Base-by-base conservation (phyloP, 53 echinoderm and acorn worm genomes). In the Holothuria leucospilota region DNA sequence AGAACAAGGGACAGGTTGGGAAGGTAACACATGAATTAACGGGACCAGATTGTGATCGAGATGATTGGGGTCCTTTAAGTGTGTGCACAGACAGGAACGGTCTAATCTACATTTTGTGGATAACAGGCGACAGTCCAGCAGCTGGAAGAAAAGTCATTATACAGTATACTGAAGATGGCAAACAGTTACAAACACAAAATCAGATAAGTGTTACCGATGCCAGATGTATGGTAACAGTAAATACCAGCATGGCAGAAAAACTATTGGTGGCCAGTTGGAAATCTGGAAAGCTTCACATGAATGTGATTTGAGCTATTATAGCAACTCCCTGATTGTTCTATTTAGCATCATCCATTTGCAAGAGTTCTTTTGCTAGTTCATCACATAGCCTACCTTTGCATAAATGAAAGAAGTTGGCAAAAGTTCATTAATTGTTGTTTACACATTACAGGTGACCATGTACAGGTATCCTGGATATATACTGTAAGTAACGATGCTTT, bases 151-250 rank as follows among this genome's bases (percentile, higher is more conserved):
- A 59, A 24, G 13, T 78, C 25, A 10, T 78, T 3, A 1, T 53
- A 25, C 78, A 78, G 59, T 78, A 78, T 51, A 59, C 51, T 29
- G 59, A 59, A 53, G 78, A 78, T 78, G 78, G 78, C 8, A n/a
- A n/a, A n/a, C 58, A 29, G 53, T 13, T 27, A 52, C 59, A 27
- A 13, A 24, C 28, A 20, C 49, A 16, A 13, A 78, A 29, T 12
- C 5, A 38, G 42, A 23, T 71, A 71, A 59, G 59, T 53, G 29
- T 2, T 4, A 23, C 24, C 26, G 53, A 51, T 51, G 72, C 72
- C 11, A 14, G 72, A 23, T 72, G 40, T 20, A 72, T 72, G 18
- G 23, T 49, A 23, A 39, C 34, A 39, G 39, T 20, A 72, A 46
- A 39, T 23, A 78, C 78, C 7, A 15, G 26, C 4, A 28, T 25